Evolutionary conservation across 2,797 vertebrate species (phyloP).

Genomic region (Nyctalus aviator): DNA sequence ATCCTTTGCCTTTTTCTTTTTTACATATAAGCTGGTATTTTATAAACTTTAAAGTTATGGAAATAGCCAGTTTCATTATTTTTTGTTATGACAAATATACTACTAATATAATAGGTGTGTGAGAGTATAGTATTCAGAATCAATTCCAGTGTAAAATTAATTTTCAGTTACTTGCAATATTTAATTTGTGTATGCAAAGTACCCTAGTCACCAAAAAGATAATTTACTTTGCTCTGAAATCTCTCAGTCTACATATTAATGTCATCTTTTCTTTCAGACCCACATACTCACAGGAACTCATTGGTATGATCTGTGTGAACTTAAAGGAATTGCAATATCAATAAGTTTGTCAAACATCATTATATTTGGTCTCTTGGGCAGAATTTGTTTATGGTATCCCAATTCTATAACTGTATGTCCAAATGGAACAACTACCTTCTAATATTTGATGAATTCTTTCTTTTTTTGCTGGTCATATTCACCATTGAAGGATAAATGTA

Average conservation of each 20-base stretch:
- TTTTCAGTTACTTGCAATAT: constrained; percentile 80
- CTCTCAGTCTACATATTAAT: constrained; percentile 79
- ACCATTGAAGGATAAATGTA: not conserved
- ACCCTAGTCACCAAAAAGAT: constrained; percentile 72
- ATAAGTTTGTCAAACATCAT: constrained; percentile 74
- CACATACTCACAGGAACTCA: constrained; percentile 57
- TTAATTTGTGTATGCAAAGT: constrained; percentile 83
- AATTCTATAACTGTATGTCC: not conserved
- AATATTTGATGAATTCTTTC: not conserved
- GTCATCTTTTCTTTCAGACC: constrained; percentile 67
- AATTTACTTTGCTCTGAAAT: constrained; percentile 80
- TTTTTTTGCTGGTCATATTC: constrained; percentile 10
- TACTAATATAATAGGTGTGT: constrained; percentile 60
- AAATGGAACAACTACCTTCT: constrained; percentile 24
- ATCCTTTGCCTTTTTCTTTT: not conserved
- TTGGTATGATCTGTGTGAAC: constrained; percentile 69
- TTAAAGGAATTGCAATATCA: constrained; percentile 64
- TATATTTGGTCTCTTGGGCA: constrained; percentile 49
- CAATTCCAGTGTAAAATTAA: constrained; percentile 78
- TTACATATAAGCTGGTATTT: not conserved
- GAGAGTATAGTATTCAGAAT: constrained; percentile 69
- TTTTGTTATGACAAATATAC: constrained; percentile 68
- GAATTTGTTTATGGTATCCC: constrained; percentile 66
- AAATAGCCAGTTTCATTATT: constrained; percentile 62
- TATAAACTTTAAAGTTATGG: constrained; percentile 19